Percentiles rank a stretch among this genome's conserved stretches.
Evolutionary conservation across 2,797 vertebrate species (phyloP).

Genomic region (Thripadectes ignobilis): DNA sequence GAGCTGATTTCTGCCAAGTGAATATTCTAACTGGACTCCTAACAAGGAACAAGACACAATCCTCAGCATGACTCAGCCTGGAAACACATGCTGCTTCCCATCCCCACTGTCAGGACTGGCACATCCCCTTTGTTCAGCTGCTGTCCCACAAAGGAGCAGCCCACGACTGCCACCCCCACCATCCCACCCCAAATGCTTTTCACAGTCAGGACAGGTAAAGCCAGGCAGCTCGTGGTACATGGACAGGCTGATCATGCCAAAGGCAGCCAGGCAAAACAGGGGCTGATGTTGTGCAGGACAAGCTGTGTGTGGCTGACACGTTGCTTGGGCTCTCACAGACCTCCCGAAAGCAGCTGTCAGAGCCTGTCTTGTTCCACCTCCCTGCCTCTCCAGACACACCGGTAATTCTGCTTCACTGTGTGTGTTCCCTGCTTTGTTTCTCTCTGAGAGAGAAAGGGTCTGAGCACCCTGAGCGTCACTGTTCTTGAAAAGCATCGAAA

Average conservation of each 20-base stretch:
- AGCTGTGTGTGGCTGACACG: neutral
- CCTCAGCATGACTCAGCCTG: conserved; percentile 42
- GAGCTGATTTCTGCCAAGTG: neutral
- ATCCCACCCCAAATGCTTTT: neutral
- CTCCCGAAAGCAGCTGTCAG: conserved; percentile 46
- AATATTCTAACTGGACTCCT: neutral
- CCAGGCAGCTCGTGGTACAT: neutral
- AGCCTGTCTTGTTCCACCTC: conserved; percentile 52
- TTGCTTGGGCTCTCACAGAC: neutral
- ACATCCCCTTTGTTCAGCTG: fast-evolving
- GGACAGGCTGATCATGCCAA: neutral
- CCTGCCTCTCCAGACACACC: conserved; percentile 15
- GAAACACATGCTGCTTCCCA: neutral
- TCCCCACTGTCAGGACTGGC: neutral
- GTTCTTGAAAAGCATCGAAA: neutral
- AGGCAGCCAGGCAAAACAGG: neutral
- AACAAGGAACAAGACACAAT: neutral
- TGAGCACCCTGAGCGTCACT: neutral
- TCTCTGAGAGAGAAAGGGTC: neutral
- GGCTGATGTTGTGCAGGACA: neutral
- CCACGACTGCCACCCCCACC: neutral
- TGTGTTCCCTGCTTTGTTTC: neutral
- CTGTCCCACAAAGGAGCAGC: neutral
- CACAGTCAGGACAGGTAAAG: neutral
- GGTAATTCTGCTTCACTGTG: neutral